These are phyloP conservation scores for Crypturellus tataupa DNA, from an alignment of 2,797 vertebrate species.

Conservation along the genomic window DNA sequence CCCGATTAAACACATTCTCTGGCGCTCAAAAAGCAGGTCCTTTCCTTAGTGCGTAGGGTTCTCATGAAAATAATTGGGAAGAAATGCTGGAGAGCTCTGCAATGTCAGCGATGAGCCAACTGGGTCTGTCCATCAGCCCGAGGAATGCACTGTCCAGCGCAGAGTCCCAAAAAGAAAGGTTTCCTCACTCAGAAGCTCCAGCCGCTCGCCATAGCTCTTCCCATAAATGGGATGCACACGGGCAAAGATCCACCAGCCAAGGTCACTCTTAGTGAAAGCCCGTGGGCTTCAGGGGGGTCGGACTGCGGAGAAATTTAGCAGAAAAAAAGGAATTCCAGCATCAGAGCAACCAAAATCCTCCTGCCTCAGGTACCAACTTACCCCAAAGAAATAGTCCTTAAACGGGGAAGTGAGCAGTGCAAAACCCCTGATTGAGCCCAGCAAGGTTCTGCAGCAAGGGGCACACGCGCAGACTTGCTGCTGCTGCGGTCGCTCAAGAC, in stretches of 20 bases:
- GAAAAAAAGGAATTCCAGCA: neutral
- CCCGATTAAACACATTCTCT: neutral
- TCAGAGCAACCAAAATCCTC: neutral
- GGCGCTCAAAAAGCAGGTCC: neutral
- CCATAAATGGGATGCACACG: neutral
- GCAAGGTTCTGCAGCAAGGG: neutral
- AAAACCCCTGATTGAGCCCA: neutral
- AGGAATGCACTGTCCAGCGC: neutral
- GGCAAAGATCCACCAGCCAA: neutral
- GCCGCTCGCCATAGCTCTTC: neutral
- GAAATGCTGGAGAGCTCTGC: neutral
- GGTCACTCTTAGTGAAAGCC: neutral
- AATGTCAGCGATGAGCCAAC: neutral
- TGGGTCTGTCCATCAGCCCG: neutral
- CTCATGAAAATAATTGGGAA: neutral
- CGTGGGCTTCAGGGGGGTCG: neutral
- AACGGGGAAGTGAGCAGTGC: neutral
- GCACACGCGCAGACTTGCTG: neutral
- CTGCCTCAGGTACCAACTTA: neutral
- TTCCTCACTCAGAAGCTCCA: neutral
- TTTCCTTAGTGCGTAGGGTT: neutral
- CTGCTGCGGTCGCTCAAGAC: neutral
- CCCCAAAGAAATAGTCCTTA: neutral
- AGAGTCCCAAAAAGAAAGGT: neutral
- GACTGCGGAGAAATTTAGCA: neutral